A percentile compares a stretch with the other conserved stretches of the same genome.
Evolutionary conservation across 2,888 invertebrate species (phyloP).

Genomic region (Dicranocentrus wangi): DNA sequence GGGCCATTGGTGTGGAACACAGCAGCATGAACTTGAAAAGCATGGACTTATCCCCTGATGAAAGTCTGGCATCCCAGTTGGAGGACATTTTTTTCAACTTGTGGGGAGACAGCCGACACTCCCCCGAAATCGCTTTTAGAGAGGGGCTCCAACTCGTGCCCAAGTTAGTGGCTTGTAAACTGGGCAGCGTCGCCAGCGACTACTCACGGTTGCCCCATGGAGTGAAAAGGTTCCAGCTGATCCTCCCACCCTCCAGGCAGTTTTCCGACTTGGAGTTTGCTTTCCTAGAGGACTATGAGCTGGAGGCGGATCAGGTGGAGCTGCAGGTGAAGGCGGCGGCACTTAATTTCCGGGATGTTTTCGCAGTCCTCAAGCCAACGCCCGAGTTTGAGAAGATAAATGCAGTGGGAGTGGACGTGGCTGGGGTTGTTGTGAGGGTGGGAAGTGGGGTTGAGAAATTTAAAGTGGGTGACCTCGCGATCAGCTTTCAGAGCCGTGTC

Average conservation of each 20-base stretch:
- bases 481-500: not conserved
- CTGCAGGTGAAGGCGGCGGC: conserved; percentile 27
- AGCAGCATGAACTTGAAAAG: not conserved
- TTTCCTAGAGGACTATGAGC: not conserved
- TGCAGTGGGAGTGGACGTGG: conserved; percentile 79
- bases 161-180: too few species aligned
- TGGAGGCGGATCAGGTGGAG: conserved; percentile 30
- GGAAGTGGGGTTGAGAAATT: conserved; percentile 78
- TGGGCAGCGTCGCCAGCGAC: too few species aligned
- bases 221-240: conserved; percentile 10
- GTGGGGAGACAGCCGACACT: not conserved
- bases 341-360: conserved; percentile 57
- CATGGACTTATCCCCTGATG: not conserved
- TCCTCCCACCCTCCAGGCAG: conserved; percentile 31
- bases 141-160: too few species aligned
- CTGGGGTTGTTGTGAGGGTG: conserved; percentile 78
- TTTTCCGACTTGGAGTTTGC: conserved; percentile 51
- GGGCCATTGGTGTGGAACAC: not conserved
- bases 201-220: too few species aligned
- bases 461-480: conserved; percentile 80
- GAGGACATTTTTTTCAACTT: not conserved
- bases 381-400: conserved; percentile 1
- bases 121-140: too few species aligned
- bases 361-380: conserved; percentile 49
- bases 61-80: not conserved